Evolutionary conservation across 92 coral and sea anemone species (phyloP).

Genomic region (Muricea muricata): DNA sequence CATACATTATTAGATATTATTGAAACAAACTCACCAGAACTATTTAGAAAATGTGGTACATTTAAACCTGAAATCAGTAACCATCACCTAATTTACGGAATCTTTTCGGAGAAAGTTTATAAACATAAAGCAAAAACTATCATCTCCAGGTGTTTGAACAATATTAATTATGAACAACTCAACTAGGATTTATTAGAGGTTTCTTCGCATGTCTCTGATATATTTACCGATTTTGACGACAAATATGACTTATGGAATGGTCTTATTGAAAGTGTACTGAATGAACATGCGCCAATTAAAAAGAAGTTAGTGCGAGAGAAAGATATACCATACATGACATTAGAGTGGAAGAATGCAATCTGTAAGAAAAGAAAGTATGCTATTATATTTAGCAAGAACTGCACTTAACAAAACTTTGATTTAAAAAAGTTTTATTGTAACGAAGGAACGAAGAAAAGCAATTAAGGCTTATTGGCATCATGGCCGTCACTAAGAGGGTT

Average conservation of each 20-base stretch:
- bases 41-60: conserved; percentile 59
- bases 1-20: conserved; percentile 30
- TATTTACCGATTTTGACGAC: conserved; percentile 45
- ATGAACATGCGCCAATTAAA: conserved; percentile 45
- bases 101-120: conserved; percentile 66
- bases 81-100: conserved; percentile 62
- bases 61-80: conserved; percentile 68
- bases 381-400: conserved; percentile 50
- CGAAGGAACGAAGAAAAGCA: no score
- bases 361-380: conserved; percentile 70
- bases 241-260: conserved; percentile 51
- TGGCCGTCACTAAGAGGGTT: no score
- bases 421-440: no score
- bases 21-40: conserved; percentile 34
- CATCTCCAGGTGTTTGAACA: conserved; percentile 61
- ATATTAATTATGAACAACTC: conserved; percentile 63
- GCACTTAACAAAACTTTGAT: conserved; percentile 51
- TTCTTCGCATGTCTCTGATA: conserved; percentile 66
- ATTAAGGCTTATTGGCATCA: no score
- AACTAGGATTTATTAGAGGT: conserved; percentile 47
- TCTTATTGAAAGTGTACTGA: conserved; percentile 40
- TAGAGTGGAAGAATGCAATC: conserved; percentile 59
- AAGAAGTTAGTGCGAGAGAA: conserved; percentile 60
- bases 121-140: conserved; percentile 65
- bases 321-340: conserved; percentile 70